Evolutionary conservation across 2,797 vertebrate species (phyloP), one percentile per base, ranked within the genome.

Genomic region (Crenichthys baileyi): DNA sequence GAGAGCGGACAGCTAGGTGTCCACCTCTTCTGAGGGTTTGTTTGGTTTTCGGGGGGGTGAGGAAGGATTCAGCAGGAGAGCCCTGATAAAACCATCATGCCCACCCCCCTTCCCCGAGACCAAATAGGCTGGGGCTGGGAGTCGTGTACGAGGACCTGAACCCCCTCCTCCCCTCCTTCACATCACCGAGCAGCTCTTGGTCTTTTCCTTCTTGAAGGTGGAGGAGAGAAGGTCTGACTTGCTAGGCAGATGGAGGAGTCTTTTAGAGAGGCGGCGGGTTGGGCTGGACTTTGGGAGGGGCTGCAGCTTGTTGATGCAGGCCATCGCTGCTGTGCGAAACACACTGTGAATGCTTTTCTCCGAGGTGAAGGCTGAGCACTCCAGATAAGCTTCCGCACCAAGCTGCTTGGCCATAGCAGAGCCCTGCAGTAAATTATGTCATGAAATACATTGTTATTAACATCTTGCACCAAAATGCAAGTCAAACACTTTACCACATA

Each of bases 271-370:
- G 85, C 97, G 96, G 22, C 97, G 96, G 53, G 93, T 94, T 22
- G 97, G 97, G 92, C 96, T 97, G 1, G 96, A 93, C 87, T 96
- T 95, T 0, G 95, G 92, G 48, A 93, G 85, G 0, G 93, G 91
- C 90, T 96, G 94, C 46, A 97, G 92, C 90, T 96, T 97, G 95
- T 96, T 98, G 87, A 98, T 95, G 91, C 97, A 98, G 89, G 97
- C 94, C 89, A 96, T 92, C 0, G 97, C 97, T 0, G 96, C 97
- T 0, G 93, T 96, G 83, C 98, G 96, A 91, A 99, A 98, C 88
- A 98, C 96, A 79, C 97, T 98, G 93, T 99, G 97, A 82, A 99
- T 96, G 60, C 98, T 99, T 86, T 98, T 98, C 93, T 99, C 98
- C 0, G 98, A 99, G 70, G 98, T 98, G 94, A 98, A 98, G 1